These are phyloP conservation scores for Panagrolaimus sp. DNA, from an alignment of 1,140 invertebrate genomes.

Conservation along the genomic window DNA sequence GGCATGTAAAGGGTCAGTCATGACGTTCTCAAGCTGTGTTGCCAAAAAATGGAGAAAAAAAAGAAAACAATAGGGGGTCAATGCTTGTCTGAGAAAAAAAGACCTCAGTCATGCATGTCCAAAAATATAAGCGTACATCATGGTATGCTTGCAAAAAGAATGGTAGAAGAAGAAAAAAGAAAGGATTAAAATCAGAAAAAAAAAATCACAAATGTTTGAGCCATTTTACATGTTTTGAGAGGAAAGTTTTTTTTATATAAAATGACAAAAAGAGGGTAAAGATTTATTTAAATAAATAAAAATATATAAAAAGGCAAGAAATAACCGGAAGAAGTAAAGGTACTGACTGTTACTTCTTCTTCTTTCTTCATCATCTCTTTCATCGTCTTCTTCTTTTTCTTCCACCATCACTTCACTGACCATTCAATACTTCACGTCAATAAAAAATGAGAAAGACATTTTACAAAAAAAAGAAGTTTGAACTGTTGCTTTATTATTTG, in stretches of 20 bases:
- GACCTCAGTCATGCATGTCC: background rate
- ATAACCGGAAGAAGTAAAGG: no score
- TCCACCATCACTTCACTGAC: no score
- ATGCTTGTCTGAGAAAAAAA: slow-evolving; percentile 10
- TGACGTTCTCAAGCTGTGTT: slow-evolving; percentile 8
- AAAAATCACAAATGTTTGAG: background rate
- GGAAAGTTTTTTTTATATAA: background rate
- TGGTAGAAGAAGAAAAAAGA: background rate
- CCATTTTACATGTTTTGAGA: slow-evolving; percentile 3
- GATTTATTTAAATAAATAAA: no score
- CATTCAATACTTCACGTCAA: no score
- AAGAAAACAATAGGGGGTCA: slow-evolving; percentile 16
- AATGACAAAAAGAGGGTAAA: no score
- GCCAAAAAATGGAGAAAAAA: background rate
- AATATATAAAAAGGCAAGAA: no score
- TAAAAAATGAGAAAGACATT: no score
- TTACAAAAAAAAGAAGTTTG: no score
- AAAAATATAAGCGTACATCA: background rate
- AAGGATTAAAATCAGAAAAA: background rate
- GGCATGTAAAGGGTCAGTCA: slow-evolving; percentile 12
- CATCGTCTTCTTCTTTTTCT: no score
- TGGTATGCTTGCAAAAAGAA: background rate
- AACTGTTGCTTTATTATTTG: no score
- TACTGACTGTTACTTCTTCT: no score
- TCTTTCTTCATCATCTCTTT: no score